phyloP scores from a whole-genome alignment of 2,888 invertebrate species.

The Dicycla oo region DNA sequence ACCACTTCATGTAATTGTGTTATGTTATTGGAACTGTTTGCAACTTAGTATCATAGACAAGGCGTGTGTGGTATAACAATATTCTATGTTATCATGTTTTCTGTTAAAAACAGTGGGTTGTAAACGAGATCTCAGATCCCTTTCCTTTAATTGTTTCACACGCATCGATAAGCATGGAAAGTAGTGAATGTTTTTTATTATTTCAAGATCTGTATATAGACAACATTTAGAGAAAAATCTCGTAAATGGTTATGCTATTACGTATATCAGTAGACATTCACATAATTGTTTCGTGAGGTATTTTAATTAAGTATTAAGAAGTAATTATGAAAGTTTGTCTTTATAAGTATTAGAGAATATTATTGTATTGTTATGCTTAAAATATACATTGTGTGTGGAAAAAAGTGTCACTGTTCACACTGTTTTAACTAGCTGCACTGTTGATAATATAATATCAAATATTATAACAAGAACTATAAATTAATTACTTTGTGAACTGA shows the following conservation, averaged over 20 bases:
- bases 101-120: too few relatives aligned
- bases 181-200: constrained; percentile 3
- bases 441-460: background rate
- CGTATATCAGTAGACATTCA: constrained; percentile 41
- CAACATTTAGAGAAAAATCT: constrained; percentile 29
- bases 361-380: background rate
- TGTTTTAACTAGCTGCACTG: background rate
- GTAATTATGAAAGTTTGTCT: constrained; percentile 35
- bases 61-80: too few relatives aligned
- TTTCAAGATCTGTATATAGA: constrained; percentile 23
- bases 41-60: too few relatives aligned
- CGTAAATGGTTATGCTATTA: constrained; percentile 22
- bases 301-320: constrained; percentile 37
- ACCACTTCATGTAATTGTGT: too few relatives aligned
- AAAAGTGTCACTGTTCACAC: background rate
- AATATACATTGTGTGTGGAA: constrained; percentile 2
- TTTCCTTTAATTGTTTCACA: background rate
- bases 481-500: background rate
- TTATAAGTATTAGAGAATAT: background rate
- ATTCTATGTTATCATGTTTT: too few relatives aligned
- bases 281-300: constrained; percentile 46
- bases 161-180: constrained; percentile 11
- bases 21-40: too few relatives aligned
- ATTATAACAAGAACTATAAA: background rate
- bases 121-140: background rate